Evolutionary conservation across 2,888 invertebrate genomes (phyloP), one percentile per base, ranked within the genome.

Genomic region (Pristionchus entomophagus): DNA sequence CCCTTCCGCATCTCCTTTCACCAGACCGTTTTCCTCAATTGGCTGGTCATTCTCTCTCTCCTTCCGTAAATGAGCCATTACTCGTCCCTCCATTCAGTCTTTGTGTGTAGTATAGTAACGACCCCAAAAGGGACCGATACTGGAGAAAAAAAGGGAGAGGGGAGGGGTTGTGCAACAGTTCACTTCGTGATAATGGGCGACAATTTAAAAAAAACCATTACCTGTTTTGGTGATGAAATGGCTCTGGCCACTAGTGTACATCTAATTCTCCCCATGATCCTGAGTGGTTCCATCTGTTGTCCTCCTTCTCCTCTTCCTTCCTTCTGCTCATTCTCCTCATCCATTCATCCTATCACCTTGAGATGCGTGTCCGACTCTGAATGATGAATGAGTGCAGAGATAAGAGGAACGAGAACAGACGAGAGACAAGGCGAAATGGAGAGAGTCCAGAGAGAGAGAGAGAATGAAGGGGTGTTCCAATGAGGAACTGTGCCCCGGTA

Each of bases 361-460:
- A 69, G 65, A 69, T 35, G 65, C 59, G 38, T 69, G 65, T 69
- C 65, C 65, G 22, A 35, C 38, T 69, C 65, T n/a, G 29, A 38
- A 69, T 69, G 65, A 69, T 69, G 65, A 69, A 69, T 69, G 65
- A 69, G 65, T 69, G 38, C 32, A 35, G 35, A 69, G 65, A 69
- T 35, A 69, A 69, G 65, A 69, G 65, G 38, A 69, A 22, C 35
- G 65, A 69, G 38, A 38, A 29, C n/a, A n/a, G 38, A 69, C 5
- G 65, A 35, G 65, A 69, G 65, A 38, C 8, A 69, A 35, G 0
- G 38, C 6, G 38, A 26, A 38, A 69, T 22, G 19, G 17, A 38
- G 65, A 69, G 65, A 38, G 65, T 14, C 19, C 14, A 35, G 65
- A 69, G 65, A 69, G n/a, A n/a, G n/a, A n/a, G n/a, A n/a, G n/a